A percentile compares a stretch with the other conserved stretches of the same genome.
phyloP scores from a whole-genome alignment of 1,140 invertebrate species.

The Scaptomyza pallida region DNA sequence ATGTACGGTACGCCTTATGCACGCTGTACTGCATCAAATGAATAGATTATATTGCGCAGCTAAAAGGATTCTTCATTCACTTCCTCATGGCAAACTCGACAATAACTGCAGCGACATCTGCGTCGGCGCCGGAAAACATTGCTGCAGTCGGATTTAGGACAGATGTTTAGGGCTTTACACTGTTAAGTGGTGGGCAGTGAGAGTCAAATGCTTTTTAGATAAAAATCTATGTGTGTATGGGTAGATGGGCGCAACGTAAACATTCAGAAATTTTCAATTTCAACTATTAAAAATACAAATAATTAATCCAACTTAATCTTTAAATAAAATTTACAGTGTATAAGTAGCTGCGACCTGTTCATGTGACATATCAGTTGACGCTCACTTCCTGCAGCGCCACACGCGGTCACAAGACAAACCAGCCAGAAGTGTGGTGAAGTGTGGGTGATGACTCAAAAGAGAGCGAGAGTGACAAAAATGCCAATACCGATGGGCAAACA shows the following conservation, averaged over 20 bases:
- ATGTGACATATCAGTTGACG: slow-evolving; percentile 5
- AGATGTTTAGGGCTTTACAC: slow-evolving; percentile 26
- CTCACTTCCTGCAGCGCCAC: slow-evolving; percentile 35
- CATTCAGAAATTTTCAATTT: neutral
- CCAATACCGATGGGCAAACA: slow-evolving; percentile 42
- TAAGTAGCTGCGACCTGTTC: slow-evolving; percentile 6
- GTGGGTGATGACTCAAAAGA: slow-evolving; percentile 67
- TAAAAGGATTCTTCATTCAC: slow-evolving; percentile 70
- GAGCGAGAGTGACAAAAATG: slow-evolving; percentile 70
- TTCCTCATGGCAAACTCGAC: slow-evolving; percentile 44
- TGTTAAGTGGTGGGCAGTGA: neutral
- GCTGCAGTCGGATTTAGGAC: slow-evolving; percentile 64
- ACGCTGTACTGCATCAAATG: slow-evolving; percentile 72
- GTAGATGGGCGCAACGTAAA: no score
- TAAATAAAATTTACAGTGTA: slow-evolving; percentile 17
- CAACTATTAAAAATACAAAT: no score
- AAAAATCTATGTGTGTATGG: no score
- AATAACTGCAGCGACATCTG: slow-evolving; percentile 43
- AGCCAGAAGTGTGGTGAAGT: slow-evolving; percentile 27
- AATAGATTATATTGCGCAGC: slow-evolving; percentile 76
- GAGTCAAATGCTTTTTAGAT: neutral
- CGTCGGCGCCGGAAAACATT: slow-evolving; percentile 32
- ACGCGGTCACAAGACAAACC: slow-evolving; percentile 30
- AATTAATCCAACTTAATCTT: no score
- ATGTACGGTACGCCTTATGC: slow-evolving; percentile 37